Base-by-base conservation (phyloP, 2,113 vertebrate species). In the Misgurnus mizolepis region DNA sequence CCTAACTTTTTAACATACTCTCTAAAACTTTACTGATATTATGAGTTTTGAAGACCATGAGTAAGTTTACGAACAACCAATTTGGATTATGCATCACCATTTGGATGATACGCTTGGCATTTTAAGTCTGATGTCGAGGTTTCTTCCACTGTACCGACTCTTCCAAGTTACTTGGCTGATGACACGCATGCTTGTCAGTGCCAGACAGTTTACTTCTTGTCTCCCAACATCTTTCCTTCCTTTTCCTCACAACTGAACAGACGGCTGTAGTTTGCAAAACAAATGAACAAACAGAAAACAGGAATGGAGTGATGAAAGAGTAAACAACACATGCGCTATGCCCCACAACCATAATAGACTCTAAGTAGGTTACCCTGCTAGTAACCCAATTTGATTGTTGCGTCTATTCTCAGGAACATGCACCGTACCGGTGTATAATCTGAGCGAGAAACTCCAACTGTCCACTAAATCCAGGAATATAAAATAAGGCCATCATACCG, bases 241-340 rank as follows among this genome's bases (percentile, higher is more conserved):
- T 87, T 89, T 89, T 88, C 88, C 89, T 88, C 90, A 87, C 82
- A 84, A 89, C 88, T 85, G 87, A 93, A 91, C 93, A 93, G 90
- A 90, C 91, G 91, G 91, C 82, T 89, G 85, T 84, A 86, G 89
- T 93, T 92, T 89, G 89, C 90, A 92, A 93, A 93, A 93, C 92
- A 93, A 92, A 92, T 88, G 89, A 91, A 91, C 91, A 93, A 92
- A 91, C 89, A 87, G 89, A 87, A 84, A 90, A 88, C 85, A 89
- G 86, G 89, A 89, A 89, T 88, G 88, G 74, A 85, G 84, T 90
- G 91, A 93, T 92, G 91, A 93, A 91, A 93, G 90, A 91, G 88
- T 90, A 92, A 92, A 93, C 91, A 92, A 92, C 89, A 91, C 66
- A 89, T 84, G 88, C 83, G 67, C 89, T 83, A 88, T 89, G 89